These are phyloP conservation scores for Epinephelus moara DNA, from an alignment of 2,113 vertebrate genomes.

Conservation along the genomic window DNA sequence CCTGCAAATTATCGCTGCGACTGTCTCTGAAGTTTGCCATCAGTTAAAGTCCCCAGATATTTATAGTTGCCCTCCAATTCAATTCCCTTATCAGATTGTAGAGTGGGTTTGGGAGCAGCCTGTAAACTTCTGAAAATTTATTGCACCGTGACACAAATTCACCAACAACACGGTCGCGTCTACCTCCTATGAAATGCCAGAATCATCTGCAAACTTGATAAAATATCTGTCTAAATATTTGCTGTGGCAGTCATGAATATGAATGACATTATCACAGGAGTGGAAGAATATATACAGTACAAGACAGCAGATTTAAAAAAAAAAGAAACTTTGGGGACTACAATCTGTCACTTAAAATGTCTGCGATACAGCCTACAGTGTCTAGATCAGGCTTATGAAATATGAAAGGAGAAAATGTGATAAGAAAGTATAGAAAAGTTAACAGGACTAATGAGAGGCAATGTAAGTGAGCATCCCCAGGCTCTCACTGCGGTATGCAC, in stretches of 20 bases:
- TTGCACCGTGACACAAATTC: constrained; percentile 43
- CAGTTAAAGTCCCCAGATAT: constrained; percentile 45
- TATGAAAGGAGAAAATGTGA: neutral
- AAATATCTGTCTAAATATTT: constrained; percentile 26
- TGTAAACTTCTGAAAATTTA: constrained; percentile 47
- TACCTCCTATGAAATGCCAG: neutral
- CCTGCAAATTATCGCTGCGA: constrained; percentile 38
- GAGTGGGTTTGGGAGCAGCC: constrained; percentile 3
- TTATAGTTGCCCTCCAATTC: constrained; percentile 51
- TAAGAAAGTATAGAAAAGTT: neutral
- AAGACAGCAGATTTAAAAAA: constrained; percentile 14
- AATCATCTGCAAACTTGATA: constrained; percentile 30
- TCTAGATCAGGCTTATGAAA: constrained; percentile 13
- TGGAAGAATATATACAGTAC: neutral
- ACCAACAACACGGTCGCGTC: neutral
- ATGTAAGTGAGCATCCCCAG: constrained; percentile 9
- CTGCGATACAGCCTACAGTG: neutral
- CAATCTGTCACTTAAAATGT: neutral
- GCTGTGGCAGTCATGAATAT: constrained; percentile 19
- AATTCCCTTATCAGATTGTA: constrained; percentile 55
- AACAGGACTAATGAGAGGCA: constrained; percentile 20
- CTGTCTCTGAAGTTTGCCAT: constrained; percentile 47
- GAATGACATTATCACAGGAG: neutral
- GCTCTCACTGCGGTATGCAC: neutral
- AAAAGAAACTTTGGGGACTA: constrained; percentile 7